Evolutionary conservation across 1,140 invertebrate species (phyloP).

Genomic region (Stratiolaelaps scimitus): DNA sequence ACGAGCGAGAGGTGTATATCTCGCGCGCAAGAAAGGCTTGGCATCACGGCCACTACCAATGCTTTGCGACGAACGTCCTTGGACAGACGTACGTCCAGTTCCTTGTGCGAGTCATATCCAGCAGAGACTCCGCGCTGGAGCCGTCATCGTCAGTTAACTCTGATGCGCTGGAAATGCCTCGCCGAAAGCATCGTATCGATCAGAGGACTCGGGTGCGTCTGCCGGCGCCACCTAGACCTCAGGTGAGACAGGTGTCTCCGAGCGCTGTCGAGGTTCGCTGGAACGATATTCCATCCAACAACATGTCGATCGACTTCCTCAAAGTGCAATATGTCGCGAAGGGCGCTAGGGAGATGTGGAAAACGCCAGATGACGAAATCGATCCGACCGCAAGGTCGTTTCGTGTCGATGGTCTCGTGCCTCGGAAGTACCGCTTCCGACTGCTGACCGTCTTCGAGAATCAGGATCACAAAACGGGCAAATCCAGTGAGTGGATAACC

Average conservation of each 20-base stretch:
- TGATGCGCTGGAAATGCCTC: background rate
- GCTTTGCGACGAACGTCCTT: conserved; percentile 15
- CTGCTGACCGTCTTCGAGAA: conserved; percentile 21
- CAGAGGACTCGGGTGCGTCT: background rate
- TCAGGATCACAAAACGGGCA: conserved; percentile 9
- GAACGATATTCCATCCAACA: background rate
- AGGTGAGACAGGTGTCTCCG: background rate
- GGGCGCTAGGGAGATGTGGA: background rate
- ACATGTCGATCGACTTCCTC: background rate
- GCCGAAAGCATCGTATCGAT: background rate
- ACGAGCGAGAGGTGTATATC: conserved; percentile 7
- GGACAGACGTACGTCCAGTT: background rate
- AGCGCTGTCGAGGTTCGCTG: conserved; percentile 7
- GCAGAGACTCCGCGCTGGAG: too few relatives aligned
- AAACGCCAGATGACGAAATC: conserved; percentile 10
- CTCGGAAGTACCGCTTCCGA: conserved; percentile 5
- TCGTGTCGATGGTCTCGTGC: conserved; percentile 4
- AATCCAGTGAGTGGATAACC: conserved; percentile 14
- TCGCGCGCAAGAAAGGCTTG: background rate
- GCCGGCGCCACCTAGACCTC: background rate
- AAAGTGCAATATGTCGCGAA: conserved; percentile 15
- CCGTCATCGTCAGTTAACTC: too few relatives aligned
- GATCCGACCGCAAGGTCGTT: background rate
- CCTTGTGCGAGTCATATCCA: background rate
- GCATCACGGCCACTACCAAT: conserved; percentile 7